Evolutionary conservation across 2,888 invertebrate genomes (phyloP).

Genomic region (Balanococcus diminutus): DNA sequence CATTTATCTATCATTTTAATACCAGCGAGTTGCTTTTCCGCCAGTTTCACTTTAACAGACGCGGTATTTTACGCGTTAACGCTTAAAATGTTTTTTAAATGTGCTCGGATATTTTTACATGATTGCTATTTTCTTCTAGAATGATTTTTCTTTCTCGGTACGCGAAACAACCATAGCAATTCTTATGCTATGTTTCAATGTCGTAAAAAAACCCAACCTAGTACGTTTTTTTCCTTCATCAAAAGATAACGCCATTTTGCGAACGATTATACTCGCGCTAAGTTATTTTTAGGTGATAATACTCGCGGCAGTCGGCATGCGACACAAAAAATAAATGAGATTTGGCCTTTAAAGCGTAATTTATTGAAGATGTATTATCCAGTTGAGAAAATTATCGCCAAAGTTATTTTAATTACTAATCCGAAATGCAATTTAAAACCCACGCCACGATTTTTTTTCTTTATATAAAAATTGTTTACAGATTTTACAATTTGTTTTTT

Average conservation of each 20-base stretch:
- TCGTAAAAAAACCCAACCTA: not conserved
- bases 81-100: not conserved
- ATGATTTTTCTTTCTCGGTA: not conserved
- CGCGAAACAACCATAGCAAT: not conserved
- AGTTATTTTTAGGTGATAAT: not conserved
- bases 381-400: not conserved
- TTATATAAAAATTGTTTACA: not conserved
- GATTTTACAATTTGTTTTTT: not conserved
- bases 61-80: not conserved
- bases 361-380: not conserved
- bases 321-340: not conserved
- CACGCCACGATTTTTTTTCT: not conserved
- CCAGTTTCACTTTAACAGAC: not conserved
- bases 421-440: not conserved
- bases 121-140: not conserved
- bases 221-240: not conserved
- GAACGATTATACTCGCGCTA: not conserved
- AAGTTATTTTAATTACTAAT: not conserved
- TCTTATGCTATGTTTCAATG: not conserved
- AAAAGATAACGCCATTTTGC: not conserved
- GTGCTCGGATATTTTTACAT: not conserved
- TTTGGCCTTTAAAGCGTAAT: not conserved
- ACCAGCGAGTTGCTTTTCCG: not conserved
- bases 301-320: not conserved
- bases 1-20: conserved; percentile 4